Percentiles rank a stretch among this genome's conserved stretches.
phyloP scores from a whole-genome alignment of 2,888 invertebrate genomes.

The Gerris lacustris region DNA sequence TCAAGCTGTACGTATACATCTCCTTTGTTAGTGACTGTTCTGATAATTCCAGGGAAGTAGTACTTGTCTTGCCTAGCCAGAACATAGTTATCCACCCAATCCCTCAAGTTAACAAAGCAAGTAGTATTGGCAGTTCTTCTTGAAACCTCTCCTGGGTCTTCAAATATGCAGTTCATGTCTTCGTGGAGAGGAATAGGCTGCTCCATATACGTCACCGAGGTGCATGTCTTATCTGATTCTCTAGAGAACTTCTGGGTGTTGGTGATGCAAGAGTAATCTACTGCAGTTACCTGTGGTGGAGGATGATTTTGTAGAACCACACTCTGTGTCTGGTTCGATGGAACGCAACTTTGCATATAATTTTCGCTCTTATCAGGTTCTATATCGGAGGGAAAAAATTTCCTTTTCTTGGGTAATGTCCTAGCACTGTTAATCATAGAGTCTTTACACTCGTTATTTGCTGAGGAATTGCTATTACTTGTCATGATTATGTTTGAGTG shows the following conservation, averaged over 20 bases:
- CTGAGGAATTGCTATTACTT: conserved; percentile 25
- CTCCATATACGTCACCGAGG: neutral
- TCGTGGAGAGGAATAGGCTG: neutral
- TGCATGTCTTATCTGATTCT: neutral
- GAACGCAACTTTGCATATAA: conserved; percentile 9
- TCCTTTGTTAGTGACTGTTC: conserved; percentile 53
- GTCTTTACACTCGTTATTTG: conserved; percentile 39
- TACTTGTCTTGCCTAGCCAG: conserved; percentile 71
- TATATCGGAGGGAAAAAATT: conserved; percentile 69
- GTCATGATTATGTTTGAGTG: conserved; percentile 26
- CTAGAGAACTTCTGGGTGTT: conserved; percentile 17
- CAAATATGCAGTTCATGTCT: conserved; percentile 14
- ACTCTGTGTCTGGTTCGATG: conserved; percentile 6
- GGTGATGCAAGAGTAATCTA: conserved; percentile 45
- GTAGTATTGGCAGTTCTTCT: conserved; percentile 9
- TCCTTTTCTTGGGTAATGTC: conserved; percentile 87
- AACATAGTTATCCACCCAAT: conserved; percentile 88
- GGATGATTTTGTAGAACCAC: conserved; percentile 32
- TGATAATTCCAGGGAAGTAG: conserved; percentile 80
- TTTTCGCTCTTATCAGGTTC: conserved; percentile 43
- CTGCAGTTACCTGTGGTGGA: conserved; percentile 46
- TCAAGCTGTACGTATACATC: conserved; percentile 74
- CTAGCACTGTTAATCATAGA: conserved; percentile 40
- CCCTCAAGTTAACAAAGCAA: conserved; percentile 65
- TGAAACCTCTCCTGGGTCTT: conserved; percentile 15